Base-by-base conservation (phyloP, 2,888 invertebrate species). In the Lasioglossum vierecki region DNA sequence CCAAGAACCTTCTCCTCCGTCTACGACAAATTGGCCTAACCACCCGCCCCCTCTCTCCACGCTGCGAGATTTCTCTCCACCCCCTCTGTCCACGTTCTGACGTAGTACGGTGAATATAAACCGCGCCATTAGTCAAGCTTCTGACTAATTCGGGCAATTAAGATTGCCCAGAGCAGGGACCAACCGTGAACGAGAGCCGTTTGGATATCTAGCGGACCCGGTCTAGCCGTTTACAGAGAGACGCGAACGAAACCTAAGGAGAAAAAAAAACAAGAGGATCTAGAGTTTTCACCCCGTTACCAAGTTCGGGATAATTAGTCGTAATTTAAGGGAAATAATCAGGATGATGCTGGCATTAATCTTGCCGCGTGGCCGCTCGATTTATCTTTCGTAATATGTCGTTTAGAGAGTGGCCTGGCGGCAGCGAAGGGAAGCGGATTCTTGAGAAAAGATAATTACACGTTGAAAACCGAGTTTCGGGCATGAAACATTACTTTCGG, bases 71-170 rank as follows among this genome's bases (percentile, higher is more conserved):
- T 49, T 72, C 70, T 73, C 79, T 76, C 76, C 80, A 79, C 57
- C 79, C 83, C 63, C 80, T 83, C 78, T 75, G 78, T 35, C 75
- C 72, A 74, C 83, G 85, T 76, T 39, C 79, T 57, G 63, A 73
- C 86, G 81, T 77, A 84, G 75, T 80, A 74, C 87, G 87, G 84
- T 86, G 85, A 82, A 87, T 85, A 78, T 89, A 91, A 92, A 88
- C 88, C 91, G 88, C 89, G 87, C 88, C 91, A 92, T 92, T 92
- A 92, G 89, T 92, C 91, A 92, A 85, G 89, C 91, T 89, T 84
- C 89, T 91, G 92, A 92, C 92, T 92, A 91, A 92, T 92, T 91
- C 91, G 91, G 88, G 92, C 90, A 91, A 92, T 92, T 92, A 92
- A 90, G 89, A 91, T 91, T 80, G 89, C 86, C 82, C 78, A n/a